Base-by-base conservation (phyloP, 2,888 invertebrate species). In the Eilema sororculum region DNA sequence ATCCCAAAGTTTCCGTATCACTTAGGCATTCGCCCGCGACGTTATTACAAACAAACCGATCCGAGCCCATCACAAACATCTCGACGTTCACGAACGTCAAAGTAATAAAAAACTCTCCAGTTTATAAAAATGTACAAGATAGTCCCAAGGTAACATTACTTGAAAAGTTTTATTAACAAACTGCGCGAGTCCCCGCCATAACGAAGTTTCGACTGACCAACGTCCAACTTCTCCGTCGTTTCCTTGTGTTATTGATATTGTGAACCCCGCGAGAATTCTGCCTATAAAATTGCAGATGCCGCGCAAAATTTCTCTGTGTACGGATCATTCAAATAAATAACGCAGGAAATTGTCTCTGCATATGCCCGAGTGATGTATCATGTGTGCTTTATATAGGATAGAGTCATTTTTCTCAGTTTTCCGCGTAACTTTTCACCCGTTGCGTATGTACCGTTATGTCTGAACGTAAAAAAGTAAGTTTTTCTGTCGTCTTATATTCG, bases 111-210 rank as follows among this genome's bases (percentile, higher is more conserved):
- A 89, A 90, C 86, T 80, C 83, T 73, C 64, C 69, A 86, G 86
- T 91, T 89, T 89, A 88, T 90, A 89, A 90, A 92, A 82, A 88
- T 87, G 90, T 89, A 88, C 77, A 86, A 84, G 84, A 85, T 81
- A 86, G 89, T 90, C 89, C 88, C 90, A 84, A 88, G 88, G 89
- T 88, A 81, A 87, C 91, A 92, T 91, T 90, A 91, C 90, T 91
- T 91, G 85, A 76, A 75, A 89, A 93, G 86, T 92, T 91, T 91
- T 93, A 92, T 92, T 92, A 92, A 92, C 90, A 90, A 91, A 91
- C 87, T 90, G 85, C 80, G 81, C 81, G 81, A 80, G 80, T 78
- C 87, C 81, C 83, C 81, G 76, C 80, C 86, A 86, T 87, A 89
- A 87, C 87, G 88, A 93, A 93, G 90, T 93, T 92, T 83, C 78